Percentiles rank a stretch among this genome's conserved stretches.
These are phyloP conservation scores for Phasianus colchicus DNA, from an alignment of 2,113 vertebrate genomes.

Conservation along the genomic window DNA sequence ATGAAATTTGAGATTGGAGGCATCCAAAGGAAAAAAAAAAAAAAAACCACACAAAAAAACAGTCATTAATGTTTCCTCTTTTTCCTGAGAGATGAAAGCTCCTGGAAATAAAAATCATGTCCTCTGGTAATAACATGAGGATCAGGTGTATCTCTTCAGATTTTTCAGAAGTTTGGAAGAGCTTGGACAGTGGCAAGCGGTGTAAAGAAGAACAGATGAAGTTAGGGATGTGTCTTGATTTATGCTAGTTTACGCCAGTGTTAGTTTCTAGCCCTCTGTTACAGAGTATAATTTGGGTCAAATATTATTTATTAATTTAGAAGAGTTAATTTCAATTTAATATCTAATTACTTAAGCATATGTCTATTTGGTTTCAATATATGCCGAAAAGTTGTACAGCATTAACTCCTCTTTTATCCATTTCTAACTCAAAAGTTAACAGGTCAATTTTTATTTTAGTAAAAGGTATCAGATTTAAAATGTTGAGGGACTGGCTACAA, in stretches of 20 bases:
- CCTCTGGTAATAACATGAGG: background rate
- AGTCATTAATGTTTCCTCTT: background rate
- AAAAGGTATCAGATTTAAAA: background rate
- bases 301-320: background rate
- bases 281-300: background rate
- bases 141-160: background rate
- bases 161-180: background rate
- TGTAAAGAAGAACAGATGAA: background rate
- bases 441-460: background rate
- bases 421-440: background rate
- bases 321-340: background rate
- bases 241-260: background rate
- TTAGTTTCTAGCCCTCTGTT: background rate
- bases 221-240: background rate
- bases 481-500: background rate
- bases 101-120: background rate
- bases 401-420: background rate
- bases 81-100: background rate
- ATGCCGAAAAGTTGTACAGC: background rate
- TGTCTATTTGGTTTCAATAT: background rate
- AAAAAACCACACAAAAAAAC: background rate
- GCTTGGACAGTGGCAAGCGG: background rate
- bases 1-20: background rate
- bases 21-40: background rate
- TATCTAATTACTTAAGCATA: background rate